phyloP scores from a whole-genome alignment of 2,888 invertebrate genomes.

The Hypolimnas misippus region DNA sequence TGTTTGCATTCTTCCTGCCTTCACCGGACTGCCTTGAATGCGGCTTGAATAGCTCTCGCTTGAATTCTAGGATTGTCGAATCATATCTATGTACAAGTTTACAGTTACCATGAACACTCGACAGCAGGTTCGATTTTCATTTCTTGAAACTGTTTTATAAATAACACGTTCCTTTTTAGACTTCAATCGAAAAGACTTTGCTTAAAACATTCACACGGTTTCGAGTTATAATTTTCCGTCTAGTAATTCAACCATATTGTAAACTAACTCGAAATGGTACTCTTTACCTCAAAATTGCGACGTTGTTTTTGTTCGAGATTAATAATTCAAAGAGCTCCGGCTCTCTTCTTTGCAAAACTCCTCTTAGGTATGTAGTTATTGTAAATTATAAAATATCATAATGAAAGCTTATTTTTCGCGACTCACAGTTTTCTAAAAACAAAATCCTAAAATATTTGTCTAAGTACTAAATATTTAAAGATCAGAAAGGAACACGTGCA shows the following conservation, averaged over 20 bases:
- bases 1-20: constrained; percentile 70
- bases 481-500: no score
- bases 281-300: constrained; percentile 14
- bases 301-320: constrained; percentile 35
- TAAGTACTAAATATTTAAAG: no score
- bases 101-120: background rate
- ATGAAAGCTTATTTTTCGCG: background rate
- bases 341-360: constrained; percentile 27
- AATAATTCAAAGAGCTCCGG: constrained; percentile 29
- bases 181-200: background rate
- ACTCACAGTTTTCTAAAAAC: no score
- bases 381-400: constrained; percentile 19
- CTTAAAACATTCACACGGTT: background rate
- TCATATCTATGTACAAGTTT: constrained; percentile 23
- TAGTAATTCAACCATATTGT: background rate
- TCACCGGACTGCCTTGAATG: constrained; percentile 69
- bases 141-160: background rate
- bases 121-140: background rate
- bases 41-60: constrained; percentile 46
- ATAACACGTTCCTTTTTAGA: background rate
- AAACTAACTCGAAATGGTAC: constrained; percentile 5
- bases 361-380: constrained; percentile 9
- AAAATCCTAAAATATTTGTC: no score
- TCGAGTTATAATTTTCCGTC: background rate
- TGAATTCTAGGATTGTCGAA: constrained; percentile 46